Conservation (phyloP, 1,140 invertebrate species). For the Achatina immaculata region DNA sequence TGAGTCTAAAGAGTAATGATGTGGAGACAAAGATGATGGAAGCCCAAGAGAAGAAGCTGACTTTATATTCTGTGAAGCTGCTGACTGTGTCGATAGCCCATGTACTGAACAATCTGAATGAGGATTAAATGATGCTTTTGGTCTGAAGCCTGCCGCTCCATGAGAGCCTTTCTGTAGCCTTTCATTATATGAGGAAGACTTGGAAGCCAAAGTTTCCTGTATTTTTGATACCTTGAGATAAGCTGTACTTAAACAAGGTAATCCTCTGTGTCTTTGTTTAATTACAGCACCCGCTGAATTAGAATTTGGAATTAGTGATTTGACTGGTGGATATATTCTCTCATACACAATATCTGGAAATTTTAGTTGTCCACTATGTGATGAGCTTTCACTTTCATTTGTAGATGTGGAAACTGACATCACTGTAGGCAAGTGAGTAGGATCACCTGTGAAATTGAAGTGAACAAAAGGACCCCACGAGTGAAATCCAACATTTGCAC, state of each 20-base stretch:
- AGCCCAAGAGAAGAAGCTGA: background rate
- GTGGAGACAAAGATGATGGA: background rate
- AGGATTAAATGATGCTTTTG: background rate
- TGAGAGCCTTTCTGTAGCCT: no score
- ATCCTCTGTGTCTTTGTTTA: slow-evolving; percentile 9
- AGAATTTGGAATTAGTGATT: slow-evolving; percentile 2
- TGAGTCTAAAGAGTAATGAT: background rate
- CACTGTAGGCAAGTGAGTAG: slow-evolving; percentile 20
- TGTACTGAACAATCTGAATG: background rate
- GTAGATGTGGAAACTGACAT: slow-evolving; percentile 13
- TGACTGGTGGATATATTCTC: slow-evolving; percentile 30
- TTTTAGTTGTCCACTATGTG: background rate
- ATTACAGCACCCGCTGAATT: slow-evolving; percentile 26
- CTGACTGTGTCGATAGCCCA: background rate
- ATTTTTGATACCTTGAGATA: background rate
- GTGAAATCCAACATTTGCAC: slow-evolving; percentile 9
- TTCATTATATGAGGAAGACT: background rate
- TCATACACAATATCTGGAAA: slow-evolving; percentile 18
- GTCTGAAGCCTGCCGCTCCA: background rate
- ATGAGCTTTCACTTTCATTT: background rate
- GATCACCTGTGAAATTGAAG: slow-evolving; percentile 33
- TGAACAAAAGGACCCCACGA: slow-evolving; percentile 15
- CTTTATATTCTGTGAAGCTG: background rate
- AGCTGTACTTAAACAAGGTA: background rate
- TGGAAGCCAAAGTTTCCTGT: background rate